Evolutionary conservation across 1,140 invertebrate genomes (phyloP), one percentile per base, ranked within the genome.

Genomic region (Drosophila virilis): DNA sequence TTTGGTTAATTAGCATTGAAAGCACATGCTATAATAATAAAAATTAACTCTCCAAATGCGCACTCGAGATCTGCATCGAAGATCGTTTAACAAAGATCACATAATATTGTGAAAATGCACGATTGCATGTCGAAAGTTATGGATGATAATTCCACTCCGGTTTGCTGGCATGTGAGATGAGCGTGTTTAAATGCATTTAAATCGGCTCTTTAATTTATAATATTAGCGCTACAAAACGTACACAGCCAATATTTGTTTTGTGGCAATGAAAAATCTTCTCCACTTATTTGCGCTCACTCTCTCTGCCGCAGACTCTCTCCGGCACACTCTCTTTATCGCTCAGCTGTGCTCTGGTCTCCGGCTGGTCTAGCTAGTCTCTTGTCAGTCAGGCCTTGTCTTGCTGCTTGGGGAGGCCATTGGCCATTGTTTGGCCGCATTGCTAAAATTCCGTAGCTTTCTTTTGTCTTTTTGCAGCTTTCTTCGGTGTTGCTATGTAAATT

Each of bases 361-460:
- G 72, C 67, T 71, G 75, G 76, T 66, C 76, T 71, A 67, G 74
- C 60, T n/a, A n/a, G n/a, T n/a, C n/a, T 64, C 43, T 43, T 64
- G 5, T 28, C 45, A 59, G 22, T 28, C 45, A 57, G 64, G 9
- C 43, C 33, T 57, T 61, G 57, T 65, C 13, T 60, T 46, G 13
- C 10, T 43, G 17, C n/a, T 2, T 45, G 40, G 15, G 46, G 57
- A 66, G 50, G 77, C 64, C 77, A 80, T 74, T 84, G 81, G 77
- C 62, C 77, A 80, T 40, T 61, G 62, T 64, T 64, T 80, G 79
- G 82, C 82, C 82, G 82, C 82, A 85, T 85, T 85, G 82, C 82
- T 81, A 73, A 86, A 86, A 85, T 85, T 85, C 82, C 82, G 67
- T 75, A 86, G 83, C 82, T 85, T 85, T 85, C 82, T 85, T 85